Evolutionary conservation across 1,140 invertebrate genomes (phyloP).

Genomic region (Heterodera schachtii): DNA sequence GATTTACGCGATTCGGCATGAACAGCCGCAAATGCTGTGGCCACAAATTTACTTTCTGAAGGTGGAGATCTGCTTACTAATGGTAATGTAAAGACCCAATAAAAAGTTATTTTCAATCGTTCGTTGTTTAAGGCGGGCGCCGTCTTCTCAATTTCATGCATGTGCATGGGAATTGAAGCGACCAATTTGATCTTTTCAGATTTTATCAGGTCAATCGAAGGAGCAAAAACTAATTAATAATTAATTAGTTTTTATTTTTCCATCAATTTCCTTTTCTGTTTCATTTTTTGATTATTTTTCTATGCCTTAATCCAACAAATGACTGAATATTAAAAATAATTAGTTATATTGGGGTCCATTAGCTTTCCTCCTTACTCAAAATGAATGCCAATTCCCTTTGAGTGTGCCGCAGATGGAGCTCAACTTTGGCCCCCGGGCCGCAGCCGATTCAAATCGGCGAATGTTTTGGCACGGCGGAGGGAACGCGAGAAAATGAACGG

Average conservation of each 20-base stretch:
- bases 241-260: too few relatives aligned
- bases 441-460: conserved; percentile 31
- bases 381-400: conserved; percentile 31
- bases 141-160: conserved; percentile 53
- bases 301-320: too few relatives aligned
- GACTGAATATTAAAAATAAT: too few relatives aligned
- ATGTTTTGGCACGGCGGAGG: neutral
- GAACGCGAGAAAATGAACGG: neutral
- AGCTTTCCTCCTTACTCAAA: neutral
- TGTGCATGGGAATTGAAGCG: conserved; percentile 57
- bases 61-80: conserved; percentile 56
- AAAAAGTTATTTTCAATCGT: neutral
- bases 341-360: too few relatives aligned
- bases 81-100: conserved; percentile 13
- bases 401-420: conserved; percentile 54
- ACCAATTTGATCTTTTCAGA: conserved; percentile 48
- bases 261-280: too few relatives aligned
- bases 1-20: conserved; percentile 48
- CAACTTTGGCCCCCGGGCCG: conserved; percentile 42
- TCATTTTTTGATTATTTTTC: too few relatives aligned
- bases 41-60: conserved; percentile 56
- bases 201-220: conserved; percentile 53
- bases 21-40: conserved; percentile 50
- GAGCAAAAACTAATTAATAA: too few relatives aligned
- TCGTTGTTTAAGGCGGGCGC: conserved; percentile 36